A percentile compares a stretch with the other conserved stretches of the same genome.
Conservation (phyloP, 2,797 vertebrate species). For the Acipenser ruthenus region DNA sequence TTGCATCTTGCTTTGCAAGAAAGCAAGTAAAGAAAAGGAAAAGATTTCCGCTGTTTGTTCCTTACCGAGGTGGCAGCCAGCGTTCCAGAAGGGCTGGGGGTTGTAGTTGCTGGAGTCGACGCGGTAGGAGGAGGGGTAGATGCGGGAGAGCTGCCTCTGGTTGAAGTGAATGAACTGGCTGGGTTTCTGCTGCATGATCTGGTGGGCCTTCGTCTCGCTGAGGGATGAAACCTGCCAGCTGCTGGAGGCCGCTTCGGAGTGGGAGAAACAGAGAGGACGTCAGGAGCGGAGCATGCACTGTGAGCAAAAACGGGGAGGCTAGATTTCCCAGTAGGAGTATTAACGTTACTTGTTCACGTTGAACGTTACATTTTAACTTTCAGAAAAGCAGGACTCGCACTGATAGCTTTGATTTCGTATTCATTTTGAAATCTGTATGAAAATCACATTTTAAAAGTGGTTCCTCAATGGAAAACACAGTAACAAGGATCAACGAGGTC, state of each 20-base stretch:
- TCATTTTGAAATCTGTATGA: too few species aligned
- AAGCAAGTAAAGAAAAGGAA: background rate
- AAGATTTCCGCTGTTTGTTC: background rate
- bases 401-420: too few species aligned
- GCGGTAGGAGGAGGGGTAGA: conserved; percentile 91
- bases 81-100: conserved; percentile 94
- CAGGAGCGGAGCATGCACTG: too few species aligned
- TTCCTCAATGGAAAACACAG: too few species aligned
- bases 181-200: conserved; percentile 87
- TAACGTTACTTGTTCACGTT: too few species aligned
- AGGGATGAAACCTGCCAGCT: conserved; percentile 96
- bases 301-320: too few species aligned
- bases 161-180: conserved; percentile 79
- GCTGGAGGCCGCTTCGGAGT: conserved; percentile 50
- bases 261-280: background rate
- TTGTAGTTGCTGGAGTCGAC: conserved; percentile 98
- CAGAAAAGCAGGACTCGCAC: too few species aligned
- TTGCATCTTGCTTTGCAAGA: too few species aligned
- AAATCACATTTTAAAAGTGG: too few species aligned
- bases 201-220: conserved; percentile 92
- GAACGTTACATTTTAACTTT: too few species aligned
- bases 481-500: too few species aligned
- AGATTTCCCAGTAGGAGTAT: too few species aligned
- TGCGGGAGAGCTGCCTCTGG: conserved; percentile 85
- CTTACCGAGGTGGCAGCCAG: conserved; percentile 88